These are phyloP conservation scores for Brienomyrus brachyistius DNA, from an alignment of 2,113 vertebrate genomes.

Conservation along the genomic window DNA sequence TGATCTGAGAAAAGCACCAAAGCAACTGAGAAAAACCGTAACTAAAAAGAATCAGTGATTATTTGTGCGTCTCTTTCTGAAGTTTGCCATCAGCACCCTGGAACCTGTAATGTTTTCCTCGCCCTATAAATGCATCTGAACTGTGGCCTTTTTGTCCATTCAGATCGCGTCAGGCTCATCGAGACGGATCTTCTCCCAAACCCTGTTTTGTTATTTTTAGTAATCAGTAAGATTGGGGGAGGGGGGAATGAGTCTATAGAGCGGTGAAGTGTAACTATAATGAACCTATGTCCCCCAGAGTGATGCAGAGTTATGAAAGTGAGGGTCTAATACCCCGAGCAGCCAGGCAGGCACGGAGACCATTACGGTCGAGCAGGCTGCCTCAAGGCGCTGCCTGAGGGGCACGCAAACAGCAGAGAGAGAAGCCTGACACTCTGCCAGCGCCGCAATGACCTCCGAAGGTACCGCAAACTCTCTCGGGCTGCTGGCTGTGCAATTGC, in stretches of 20 bases:
- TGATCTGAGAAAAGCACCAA: too few relatives aligned
- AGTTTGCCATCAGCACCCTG: neutral
- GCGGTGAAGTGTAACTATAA: constrained; percentile 38
- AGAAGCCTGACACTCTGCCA: neutral
- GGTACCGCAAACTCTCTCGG: neutral
- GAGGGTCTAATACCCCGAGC: constrained; percentile 33
- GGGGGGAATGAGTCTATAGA: constrained; percentile 35
- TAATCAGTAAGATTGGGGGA: neutral
- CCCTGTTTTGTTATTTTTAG: neutral
- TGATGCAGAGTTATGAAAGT: constrained; percentile 55
- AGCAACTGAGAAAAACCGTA: too few relatives aligned
- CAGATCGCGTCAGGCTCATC: neutral
- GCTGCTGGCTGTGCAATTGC: neutral
- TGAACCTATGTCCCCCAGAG: constrained; percentile 47
- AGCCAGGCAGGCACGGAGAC: constrained; percentile 22
- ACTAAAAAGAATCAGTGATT: neutral
- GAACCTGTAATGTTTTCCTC: neutral
- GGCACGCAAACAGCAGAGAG: neutral
- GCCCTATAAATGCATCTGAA: neutral
- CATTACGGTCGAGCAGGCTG: constrained; percentile 11
- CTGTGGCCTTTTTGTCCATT: neutral
- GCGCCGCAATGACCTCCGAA: neutral
- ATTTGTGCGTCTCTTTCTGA: neutral
- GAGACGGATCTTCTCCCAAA: neutral
- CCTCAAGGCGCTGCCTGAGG: constrained; percentile 7